Evolutionary conservation across 2,888 invertebrate species (phyloP), one percentile per base, ranked within the genome.

Genomic region (Spilosoma lubricipeda): DNA sequence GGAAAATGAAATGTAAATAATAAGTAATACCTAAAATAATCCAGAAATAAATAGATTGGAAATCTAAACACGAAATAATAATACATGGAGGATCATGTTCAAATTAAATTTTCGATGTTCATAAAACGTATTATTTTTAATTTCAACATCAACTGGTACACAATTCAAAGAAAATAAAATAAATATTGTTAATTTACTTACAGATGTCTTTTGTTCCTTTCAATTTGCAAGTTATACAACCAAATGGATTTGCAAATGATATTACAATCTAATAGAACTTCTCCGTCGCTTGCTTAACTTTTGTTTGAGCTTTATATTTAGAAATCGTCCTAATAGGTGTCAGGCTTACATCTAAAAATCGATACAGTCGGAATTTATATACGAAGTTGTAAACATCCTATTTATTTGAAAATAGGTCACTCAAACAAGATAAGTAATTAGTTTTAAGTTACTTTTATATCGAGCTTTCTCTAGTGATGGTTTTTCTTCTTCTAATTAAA

Each of bases 191-290:
- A 68, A 68, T 68, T 68, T 68, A 68, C 52, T 68, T 68, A 52
- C 36, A 68, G 33, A 68, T 68, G 48, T 52, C 48, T n/a, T 68
- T 68, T n/a, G 20, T 48, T 52, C 42, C 36, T 70, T 71, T 42
- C 64, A 48, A 80, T 72, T 63, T 59, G 56, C 63, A 69, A 79
- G 70, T 72, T 64, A 68, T 63, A 70, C 66, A 74, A 67, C 67
- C 73, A 82, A 81, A 77, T 75, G 69, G 70, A 77, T 82, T 82
- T 77, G 48, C 27, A 71, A 73, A 64, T 67, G 69, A 74, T 75
- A 73, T 75, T 23, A 67, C n/a, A 74, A 66, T 63, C 72, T 77
- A 71, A 72, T 77, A 77, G 70, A 67, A 79, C 72, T 71, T 72
- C 52, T 23, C 27, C 63, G 30, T 71, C 59, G 67, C 77, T 76